Base-by-base conservation (phyloP, 2,888 invertebrate genomes). In the Stenchaetothrips biformis region DNA sequence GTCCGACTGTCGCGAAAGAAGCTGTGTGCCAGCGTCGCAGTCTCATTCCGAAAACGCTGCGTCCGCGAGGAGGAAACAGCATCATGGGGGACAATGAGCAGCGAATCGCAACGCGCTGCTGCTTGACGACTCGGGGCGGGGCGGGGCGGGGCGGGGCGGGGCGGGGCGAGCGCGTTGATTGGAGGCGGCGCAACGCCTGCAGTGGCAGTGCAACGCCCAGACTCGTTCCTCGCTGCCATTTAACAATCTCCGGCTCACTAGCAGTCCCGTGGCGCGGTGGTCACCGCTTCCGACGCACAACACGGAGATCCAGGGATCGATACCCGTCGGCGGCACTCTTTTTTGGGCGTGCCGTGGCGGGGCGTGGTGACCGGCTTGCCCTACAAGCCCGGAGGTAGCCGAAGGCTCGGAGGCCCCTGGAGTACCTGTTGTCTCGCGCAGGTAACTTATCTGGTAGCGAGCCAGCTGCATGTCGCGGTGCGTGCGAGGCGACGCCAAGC, bases 381-480 rank as follows among this genome's bases (percentile, higher is more conserved):
- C 59, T 16, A 18, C 6, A 18, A 59, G 59, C 59, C 59, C 59
- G 16, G 59, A 59, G 59, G 59, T 9, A 13, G 18, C 59, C 59
- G 18, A 18, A 59, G 59, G 59, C 0, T 13, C 59, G 13, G 16
- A 6, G 0, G 13, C 18, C 7, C 37, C 37, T 13, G 13, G 53
- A 21, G 67, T 74, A 74, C 25, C 67, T 74, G 67, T 74, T 74
- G 67, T 74, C 11, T 25, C 25, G n/a, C 25, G 25, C 67, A 18
- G 53, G 53, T 74, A 74, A 74, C 21, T 74, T 74, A 74, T 74
- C 67, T 74, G 67, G 67, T 74, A 74, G 67, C 25, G n/a, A 21
- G 67, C 67, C 67, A 74, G 67, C 21, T 21, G 67, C 67, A 25
- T 74, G 67, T 74, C 67, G 59, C 13, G 59, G 13, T 59, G 59